Conservation (phyloP, 2,113 vertebrate species). For the Mastomys coucha region DNA sequence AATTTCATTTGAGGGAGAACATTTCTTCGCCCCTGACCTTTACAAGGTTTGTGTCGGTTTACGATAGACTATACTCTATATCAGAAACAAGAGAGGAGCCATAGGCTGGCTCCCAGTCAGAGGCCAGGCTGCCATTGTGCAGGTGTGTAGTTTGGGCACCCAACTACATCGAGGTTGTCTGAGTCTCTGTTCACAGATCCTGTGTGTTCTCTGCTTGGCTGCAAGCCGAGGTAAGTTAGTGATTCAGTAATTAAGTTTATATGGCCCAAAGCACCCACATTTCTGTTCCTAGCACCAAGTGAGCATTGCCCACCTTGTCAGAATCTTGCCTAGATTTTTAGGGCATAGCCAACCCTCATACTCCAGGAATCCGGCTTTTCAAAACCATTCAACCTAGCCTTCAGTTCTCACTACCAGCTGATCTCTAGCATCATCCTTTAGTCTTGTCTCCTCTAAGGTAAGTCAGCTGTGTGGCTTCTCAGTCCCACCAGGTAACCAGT, state of each 20-base stretch:
- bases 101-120: not conserved
- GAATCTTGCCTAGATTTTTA: not conserved
- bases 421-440: not conserved
- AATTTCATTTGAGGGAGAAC: conserved; percentile 26
- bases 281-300: not conserved
- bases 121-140: not conserved
- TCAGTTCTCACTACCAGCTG: not conserved
- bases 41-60: not conserved
- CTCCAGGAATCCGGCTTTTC: not conserved
- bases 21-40: not conserved
- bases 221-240: not conserved
- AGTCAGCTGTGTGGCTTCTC: not conserved
- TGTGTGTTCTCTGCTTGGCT: too few species aligned
- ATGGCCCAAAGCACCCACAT: not conserved
- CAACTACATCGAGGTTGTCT: not conserved
- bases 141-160: too few species aligned
- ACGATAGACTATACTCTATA: not conserved
- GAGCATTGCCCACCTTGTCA: not conserved
- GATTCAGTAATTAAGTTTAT: not conserved
- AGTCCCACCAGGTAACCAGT: not conserved
- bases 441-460: not conserved
- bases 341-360: not conserved
- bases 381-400: not conserved
- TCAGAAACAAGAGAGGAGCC: not conserved
- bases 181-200: too few species aligned